Conservation (phyloP, 2,888 invertebrate genomes). For the Leucozona laternaria region DNA sequence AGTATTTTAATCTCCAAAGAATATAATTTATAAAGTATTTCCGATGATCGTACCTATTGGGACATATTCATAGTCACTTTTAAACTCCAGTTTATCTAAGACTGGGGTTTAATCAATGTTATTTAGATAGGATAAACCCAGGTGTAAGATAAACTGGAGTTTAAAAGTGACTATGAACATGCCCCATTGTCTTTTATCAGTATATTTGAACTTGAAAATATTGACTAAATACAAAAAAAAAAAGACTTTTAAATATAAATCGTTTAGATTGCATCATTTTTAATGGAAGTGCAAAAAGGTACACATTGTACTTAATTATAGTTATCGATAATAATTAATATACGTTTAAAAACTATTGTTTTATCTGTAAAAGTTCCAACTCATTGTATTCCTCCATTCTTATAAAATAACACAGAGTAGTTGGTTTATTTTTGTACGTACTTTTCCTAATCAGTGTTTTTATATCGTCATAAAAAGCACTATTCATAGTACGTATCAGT, state of each 20-base stretch:
- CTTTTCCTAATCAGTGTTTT: neutral
- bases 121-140: too few relatives aligned
- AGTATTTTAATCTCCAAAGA: neutral
- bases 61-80: too few relatives aligned
- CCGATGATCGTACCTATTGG: neutral
- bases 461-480: neutral
- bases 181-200: too few relatives aligned
- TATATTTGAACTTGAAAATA: neutral
- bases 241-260: neutral
- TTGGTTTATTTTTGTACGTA: neutral
- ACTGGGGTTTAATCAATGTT: too few relatives aligned
- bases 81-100: too few relatives aligned
- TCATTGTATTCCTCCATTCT: neutral
- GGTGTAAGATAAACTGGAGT: too few relatives aligned
- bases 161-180: too few relatives aligned
- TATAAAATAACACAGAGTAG: neutral
- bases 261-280: conserved; percentile 19
- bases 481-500: neutral
- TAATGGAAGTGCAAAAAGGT: neutral
- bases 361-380: neutral
- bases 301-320: neutral
- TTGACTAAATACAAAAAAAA: neutral
- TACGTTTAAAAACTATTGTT: neutral
- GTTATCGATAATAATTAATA: neutral
- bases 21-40: neutral